Evolutionary conservation across 2,113 vertebrate species (phyloP).

Genomic region (Eurypyga helias): DNA sequence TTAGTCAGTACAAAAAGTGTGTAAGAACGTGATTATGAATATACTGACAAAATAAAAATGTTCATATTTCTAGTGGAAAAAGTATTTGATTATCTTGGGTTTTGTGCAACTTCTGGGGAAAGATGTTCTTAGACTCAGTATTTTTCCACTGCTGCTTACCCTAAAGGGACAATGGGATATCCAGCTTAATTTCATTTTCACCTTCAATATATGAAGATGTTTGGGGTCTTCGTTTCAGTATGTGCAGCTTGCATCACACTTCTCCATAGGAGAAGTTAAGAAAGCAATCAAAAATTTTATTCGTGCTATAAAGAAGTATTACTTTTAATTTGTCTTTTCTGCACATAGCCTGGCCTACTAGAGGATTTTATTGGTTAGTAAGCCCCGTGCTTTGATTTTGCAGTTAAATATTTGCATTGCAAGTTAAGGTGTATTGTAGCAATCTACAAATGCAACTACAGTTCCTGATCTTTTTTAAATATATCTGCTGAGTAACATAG

Average conservation of each 20-base stretch:
- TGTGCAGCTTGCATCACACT: background rate
- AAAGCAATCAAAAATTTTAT: background rate
- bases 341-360: background rate
- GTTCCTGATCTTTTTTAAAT: background rate
- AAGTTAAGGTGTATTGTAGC: background rate
- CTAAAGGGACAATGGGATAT: background rate
- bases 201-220: background rate
- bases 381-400: background rate
- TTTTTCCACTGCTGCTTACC: background rate
- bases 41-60: background rate
- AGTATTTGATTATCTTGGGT: background rate
- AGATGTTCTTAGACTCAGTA: background rate
- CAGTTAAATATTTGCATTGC: slow-evolving; percentile 20
- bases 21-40: background rate
- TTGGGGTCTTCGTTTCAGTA: background rate
- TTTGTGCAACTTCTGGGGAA: background rate
- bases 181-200: background rate
- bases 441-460: background rate
- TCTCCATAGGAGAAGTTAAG: background rate
- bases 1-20: background rate
- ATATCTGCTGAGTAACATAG: background rate
- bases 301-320: background rate
- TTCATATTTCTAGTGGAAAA: background rate
- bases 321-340: background rate
- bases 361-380: background rate